phyloP scores from a whole-genome alignment of 2,113 vertebrate genomes.

The Suricata suricatta region DNA sequence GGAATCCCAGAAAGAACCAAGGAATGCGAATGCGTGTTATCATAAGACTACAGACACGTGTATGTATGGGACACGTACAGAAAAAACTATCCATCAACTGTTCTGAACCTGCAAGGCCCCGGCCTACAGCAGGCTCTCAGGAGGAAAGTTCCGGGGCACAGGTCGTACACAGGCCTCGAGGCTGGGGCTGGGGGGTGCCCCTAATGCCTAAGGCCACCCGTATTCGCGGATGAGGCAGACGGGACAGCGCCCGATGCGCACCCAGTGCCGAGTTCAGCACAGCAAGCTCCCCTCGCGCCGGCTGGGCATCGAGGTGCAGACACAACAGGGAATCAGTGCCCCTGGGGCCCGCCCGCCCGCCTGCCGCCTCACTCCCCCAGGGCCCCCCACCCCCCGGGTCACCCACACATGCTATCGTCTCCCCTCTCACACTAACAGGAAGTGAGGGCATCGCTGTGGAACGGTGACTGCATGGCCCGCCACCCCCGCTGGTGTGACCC shows the following conservation, averaged over 20 bases:
- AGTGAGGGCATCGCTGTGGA: rapidly evolving
- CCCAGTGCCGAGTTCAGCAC: not conserved
- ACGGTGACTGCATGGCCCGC: rapidly evolving
- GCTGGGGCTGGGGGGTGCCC: not conserved
- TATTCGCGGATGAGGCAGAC: not conserved
- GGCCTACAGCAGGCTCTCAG: not conserved
- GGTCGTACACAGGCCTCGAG: not conserved
- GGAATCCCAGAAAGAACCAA: not conserved
- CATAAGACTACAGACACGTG: rapidly evolving
- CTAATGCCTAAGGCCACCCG: too few relatives aligned
- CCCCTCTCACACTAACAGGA: rapidly evolving
- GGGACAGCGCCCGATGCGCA: rapidly evolving
- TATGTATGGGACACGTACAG: rapidly evolving
- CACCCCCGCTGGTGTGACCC: rapidly evolving
- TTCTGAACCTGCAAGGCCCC: not conserved
- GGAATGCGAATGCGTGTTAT: not conserved
- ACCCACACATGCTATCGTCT: rapidly evolving
- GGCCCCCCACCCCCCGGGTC: rapidly evolving
- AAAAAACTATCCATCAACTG: too few relatives aligned
- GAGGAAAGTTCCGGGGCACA: not conserved
- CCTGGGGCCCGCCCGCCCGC: too few relatives aligned
- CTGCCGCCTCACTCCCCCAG: rapidly evolving
- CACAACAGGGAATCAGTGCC: too few relatives aligned
- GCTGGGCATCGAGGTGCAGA: rapidly evolving
- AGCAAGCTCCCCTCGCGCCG: rapidly evolving